These are phyloP conservation scores for Physeter macrocephalus DNA, from an alignment of 2,113 vertebrate genomes.

Conservation along the genomic window DNA sequence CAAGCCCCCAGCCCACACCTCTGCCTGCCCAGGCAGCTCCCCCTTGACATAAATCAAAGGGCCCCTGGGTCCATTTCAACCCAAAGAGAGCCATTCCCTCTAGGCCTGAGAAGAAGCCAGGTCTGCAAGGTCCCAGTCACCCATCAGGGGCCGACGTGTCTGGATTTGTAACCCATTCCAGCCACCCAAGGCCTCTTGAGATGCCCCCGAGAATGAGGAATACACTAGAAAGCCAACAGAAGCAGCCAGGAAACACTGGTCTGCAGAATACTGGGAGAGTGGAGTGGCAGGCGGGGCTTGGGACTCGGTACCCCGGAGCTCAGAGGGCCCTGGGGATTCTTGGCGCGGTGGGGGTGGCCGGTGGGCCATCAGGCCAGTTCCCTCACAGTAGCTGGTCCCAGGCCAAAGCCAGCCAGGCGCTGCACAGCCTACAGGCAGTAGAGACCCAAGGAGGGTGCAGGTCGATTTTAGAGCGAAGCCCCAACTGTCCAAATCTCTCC, in stretches of 20 bases:
- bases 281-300: neutral
- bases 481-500: neutral
- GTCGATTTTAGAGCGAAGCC: neutral
- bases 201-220: neutral
- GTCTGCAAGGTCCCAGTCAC: neutral
- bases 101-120: slow-evolving; percentile 31
- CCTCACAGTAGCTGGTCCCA: neutral
- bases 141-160: neutral
- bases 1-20: neutral
- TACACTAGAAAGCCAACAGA: neutral
- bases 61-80: slow-evolving; percentile 19
- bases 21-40: slow-evolving; percentile 54
- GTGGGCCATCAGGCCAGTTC: neutral
- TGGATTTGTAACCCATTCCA: neutral
- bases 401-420: neutral
- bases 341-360: neutral
- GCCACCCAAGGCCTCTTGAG: neutral
- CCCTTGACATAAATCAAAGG: slow-evolving; percentile 33
- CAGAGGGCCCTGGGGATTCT: no score
- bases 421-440: neutral
- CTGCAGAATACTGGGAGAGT: neutral
- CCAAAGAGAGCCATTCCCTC: slow-evolving; percentile 5
- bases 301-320: neutral
- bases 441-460: neutral
- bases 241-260: neutral